Evolutionary conservation across 1,140 invertebrate species (phyloP).

Genomic region (Coptotermes formosanus): DNA sequence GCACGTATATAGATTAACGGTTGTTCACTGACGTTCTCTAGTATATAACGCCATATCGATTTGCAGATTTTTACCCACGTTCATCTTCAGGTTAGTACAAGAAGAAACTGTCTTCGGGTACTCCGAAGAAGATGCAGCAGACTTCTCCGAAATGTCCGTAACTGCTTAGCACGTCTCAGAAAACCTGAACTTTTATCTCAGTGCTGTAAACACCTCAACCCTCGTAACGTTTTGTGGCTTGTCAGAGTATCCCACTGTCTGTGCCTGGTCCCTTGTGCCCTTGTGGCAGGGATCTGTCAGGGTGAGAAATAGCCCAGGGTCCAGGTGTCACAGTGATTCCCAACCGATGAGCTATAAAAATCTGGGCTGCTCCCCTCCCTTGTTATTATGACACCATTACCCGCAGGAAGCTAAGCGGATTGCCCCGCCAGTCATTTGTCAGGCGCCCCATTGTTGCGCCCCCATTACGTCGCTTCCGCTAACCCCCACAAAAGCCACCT

Average conservation of each 20-base stretch:
- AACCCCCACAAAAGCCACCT: conserved; percentile 16
- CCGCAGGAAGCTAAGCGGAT: conserved; percentile 12
- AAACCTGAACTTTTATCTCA: too few relatives aligned
- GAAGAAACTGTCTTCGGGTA: too few relatives aligned
- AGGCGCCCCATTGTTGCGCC: conserved; percentile 10
- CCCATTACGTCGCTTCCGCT: neutral
- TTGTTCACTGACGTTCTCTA: too few relatives aligned
- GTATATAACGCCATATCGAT: too few relatives aligned
- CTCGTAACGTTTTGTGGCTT: too few relatives aligned
- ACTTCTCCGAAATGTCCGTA: too few relatives aligned
- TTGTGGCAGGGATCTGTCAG: neutral
- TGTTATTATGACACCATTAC: conserved; percentile 11
- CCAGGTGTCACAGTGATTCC: neutral
- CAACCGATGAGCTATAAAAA: conserved; percentile 16
- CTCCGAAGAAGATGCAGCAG: too few relatives aligned
- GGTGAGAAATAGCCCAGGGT: conserved; percentile 4
- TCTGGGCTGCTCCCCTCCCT: neutral
- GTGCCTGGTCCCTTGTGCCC: neutral
- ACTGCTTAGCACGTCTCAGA: too few relatives aligned
- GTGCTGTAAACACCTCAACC: too few relatives aligned
- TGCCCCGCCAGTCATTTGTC: conserved; percentile 16
- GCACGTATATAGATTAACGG: too few relatives aligned
- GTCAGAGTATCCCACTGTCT: neutral
- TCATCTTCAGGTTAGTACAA: too few relatives aligned
- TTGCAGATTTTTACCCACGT: too few relatives aligned